Conservation (phyloP, 2,888 invertebrate species). For the Caenorhabditis plicata region DNA sequence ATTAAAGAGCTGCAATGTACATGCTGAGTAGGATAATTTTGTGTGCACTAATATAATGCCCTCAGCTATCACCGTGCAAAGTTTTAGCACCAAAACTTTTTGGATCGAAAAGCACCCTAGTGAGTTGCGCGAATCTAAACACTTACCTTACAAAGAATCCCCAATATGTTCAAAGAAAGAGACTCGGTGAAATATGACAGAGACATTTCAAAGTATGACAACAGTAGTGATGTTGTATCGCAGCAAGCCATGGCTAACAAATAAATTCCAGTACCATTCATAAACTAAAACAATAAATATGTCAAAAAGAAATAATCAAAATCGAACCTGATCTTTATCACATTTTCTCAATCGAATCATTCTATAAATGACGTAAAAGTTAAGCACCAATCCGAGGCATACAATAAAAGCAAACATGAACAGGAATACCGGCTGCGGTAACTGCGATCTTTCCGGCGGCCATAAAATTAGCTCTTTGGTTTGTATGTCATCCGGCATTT, state of each 20-base stretch:
- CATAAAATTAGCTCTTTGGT: background rate
- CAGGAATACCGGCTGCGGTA: background rate
- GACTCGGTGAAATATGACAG: constrained; percentile 6
- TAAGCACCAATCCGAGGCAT: constrained; percentile 42
- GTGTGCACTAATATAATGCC: background rate
- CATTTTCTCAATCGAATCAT: constrained; percentile 35
- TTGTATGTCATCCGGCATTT: no score
- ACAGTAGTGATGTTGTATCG: constrained; percentile 46
- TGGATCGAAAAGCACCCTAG: constrained; percentile 1
- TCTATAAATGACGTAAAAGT: constrained; percentile 49
- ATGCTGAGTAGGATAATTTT: background rate
- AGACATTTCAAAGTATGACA: constrained; percentile 39
- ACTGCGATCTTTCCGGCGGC: background rate
- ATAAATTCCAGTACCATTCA: constrained; percentile 56
- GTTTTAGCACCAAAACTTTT: no score
- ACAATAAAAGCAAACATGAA: constrained; percentile 25
- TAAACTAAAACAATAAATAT: constrained; percentile 40
- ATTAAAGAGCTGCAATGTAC: background rate
- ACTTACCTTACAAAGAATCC: constrained; percentile 41
- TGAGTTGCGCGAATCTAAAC: constrained; percentile 1
- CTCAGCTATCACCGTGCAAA: no score
- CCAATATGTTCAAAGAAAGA: constrained; percentile 9
- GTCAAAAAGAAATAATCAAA: background rate
- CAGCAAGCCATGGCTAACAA: constrained; percentile 49
- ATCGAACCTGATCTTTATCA: constrained; percentile 51